Evolutionary conservation across 2,888 invertebrate species (phyloP), one percentile per base, ranked within the genome.

Genomic region (Poecilus cupreus): DNA sequence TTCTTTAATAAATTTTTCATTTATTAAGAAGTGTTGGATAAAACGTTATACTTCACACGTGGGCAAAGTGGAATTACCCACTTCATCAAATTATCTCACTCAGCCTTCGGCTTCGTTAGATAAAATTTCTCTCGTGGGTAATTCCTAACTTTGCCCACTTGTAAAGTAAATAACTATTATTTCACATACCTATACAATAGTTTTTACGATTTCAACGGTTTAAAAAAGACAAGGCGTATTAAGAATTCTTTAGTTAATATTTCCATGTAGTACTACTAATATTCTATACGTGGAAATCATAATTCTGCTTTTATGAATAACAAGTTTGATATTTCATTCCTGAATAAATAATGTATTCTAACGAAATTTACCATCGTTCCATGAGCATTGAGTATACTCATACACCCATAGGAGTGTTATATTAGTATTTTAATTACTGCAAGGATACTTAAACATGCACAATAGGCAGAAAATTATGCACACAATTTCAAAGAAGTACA

Each of bases 361-460:
- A 60, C 60, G 60, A 60, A 60, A 60, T 60, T 11, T 5, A 60
- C 24, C n/a, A n/a, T n/a, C n/a, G 43, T 10, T 43, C 43, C n/a
- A 24, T 3, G 26, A 22, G 24, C 13, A 10, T 6, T 26, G 60
- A 26, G 60, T 60, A 10, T n/a, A n/a, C n/a, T n/a, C n/a, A n/a
- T n/a, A n/a, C n/a, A n/a, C n/a, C 24, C 18, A 51, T 6, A 32
- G 60, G 13, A 4, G 18, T 54, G 54, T 20, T 60, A 24, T 60
- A 32, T 54, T 60, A 60, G 24, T 60, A 60, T 22, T 60, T 60
- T 60, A 60, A 60, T 60, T 60, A 60, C 60, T 26, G 60, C 60
- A 60, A 60, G 60, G 22, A 60, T 60, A 26, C 60, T 11, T 22
- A 60, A n/a, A 60, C 60, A 60, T 60, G 60, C 24, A 60, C 60